Evolutionary conservation across 2,888 invertebrate genomes (phyloP), one percentile per base, ranked within the genome.

Genomic region (Fissipunctia ypsillon): DNA sequence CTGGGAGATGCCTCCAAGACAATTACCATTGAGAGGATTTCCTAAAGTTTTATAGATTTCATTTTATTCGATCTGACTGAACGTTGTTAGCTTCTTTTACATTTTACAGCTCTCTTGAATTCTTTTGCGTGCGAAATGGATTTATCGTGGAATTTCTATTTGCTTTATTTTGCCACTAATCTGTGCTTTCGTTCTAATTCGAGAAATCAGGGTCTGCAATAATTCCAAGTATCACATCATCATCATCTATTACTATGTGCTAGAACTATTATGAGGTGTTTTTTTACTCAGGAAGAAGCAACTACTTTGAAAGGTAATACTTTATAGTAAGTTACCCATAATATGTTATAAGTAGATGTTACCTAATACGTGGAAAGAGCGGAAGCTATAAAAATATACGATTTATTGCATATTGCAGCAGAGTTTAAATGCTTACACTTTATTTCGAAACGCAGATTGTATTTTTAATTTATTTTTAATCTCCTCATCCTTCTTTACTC

Each of bases 1-100:
- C 83, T 81, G 73, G 69, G 84, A 87, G 87, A 85, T 72, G 79
- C 83, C 88, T 81, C 71, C 77, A 78, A 86, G 82, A 88, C 87
- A 87, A 87, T 87, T 88, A 86, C 87, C 78, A 88, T 88, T 84
- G 85, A 84, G 75, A 67, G 81, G 86, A 88, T 86, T 88, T 86
- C 88, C 80, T 83, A 81, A 86, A 84, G 83, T 87, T 88, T 87
- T 84, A 86, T 83, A 83, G 87, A 88, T 88, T 87, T 83, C 75
- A 84, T 88, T 88, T 88, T 81, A 83, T 88, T 80, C 81, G 85
- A 84, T 86, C 77, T 84, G 86, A 76, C 81, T 76, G 85, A 81
- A 77, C 67, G 66, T 76, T 88, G 87, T 87, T 86, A 84, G 68
- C 77, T 86, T 72, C 81, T 79, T 78, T 87, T 83, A 79, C 71